Evolutionary conservation across 2,113 vertebrate genomes (phyloP).

Genomic region (Lepisosteus oculatus): DNA sequence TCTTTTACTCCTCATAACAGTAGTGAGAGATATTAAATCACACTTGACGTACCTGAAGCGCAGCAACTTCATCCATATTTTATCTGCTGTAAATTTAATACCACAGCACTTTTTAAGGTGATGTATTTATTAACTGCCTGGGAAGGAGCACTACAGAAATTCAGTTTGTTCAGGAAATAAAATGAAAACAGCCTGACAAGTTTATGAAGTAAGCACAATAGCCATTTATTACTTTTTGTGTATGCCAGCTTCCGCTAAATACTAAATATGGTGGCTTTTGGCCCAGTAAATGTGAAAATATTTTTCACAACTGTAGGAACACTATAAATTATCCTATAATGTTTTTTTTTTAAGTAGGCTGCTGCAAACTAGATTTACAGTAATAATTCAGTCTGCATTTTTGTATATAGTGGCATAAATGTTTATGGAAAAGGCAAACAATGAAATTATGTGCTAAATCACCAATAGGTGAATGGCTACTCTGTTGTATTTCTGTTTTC

Average conservation of each 20-base stretch:
- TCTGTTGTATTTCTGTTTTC: slow-evolving; percentile 4
- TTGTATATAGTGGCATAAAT: slow-evolving; percentile 52
- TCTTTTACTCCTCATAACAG: slow-evolving; percentile 76
- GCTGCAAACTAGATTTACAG: slow-evolving; percentile 42
- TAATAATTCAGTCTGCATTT: slow-evolving; percentile 46
- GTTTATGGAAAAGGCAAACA: slow-evolving; percentile 60
- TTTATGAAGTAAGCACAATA: slow-evolving; percentile 92
- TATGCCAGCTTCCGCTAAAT: slow-evolving; percentile 55
- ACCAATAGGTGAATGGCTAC: slow-evolving; percentile 32
- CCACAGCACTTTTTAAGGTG: slow-evolving; percentile 89
- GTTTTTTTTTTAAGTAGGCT: slow-evolving; percentile 44
- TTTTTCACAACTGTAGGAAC: slow-evolving; percentile 34
- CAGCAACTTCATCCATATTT: slow-evolving; percentile 95
- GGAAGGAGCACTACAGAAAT: slow-evolving; percentile 76
- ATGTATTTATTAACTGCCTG: slow-evolving; percentile 93
- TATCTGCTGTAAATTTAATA: slow-evolving; percentile 87
- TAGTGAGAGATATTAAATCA: slow-evolving; percentile 93
- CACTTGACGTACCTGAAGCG: slow-evolving; percentile 88
- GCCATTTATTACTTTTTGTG: slow-evolving; percentile 82
- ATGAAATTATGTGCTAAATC: slow-evolving; percentile 53
- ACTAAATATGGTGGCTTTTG: slow-evolving; percentile 61
- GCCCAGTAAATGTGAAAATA: slow-evolving; percentile 27
- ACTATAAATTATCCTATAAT: slow-evolving; percentile 51
- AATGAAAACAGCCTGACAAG: slow-evolving; percentile 89
- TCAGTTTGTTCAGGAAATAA: slow-evolving; percentile 85